phyloP scores from a whole-genome alignment of 53 echinoderm and acorn worm genomes.

The Luidia sarsii region DNA sequence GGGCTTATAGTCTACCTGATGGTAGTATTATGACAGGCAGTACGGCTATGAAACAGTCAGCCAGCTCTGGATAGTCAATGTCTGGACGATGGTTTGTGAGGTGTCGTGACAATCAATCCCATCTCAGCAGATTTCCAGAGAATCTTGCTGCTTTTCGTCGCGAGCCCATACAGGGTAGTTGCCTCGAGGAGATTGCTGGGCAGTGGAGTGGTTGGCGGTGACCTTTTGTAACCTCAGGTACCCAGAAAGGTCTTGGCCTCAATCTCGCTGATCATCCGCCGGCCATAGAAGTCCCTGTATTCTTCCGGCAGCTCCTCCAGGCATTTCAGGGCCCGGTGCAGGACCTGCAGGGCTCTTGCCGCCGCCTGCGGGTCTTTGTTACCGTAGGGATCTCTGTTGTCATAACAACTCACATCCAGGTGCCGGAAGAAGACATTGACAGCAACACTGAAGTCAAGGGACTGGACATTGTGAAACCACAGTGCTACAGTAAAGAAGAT shows the following conservation, averaged over 20 bases:
- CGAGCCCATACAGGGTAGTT: too few relatives aligned
- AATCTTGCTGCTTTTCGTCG: too few relatives aligned
- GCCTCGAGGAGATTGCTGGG: too few relatives aligned
- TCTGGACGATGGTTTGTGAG: too few relatives aligned
- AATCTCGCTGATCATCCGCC: conserved; percentile 88
- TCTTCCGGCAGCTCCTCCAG: conserved; percentile 88
- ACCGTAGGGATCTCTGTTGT: conserved; percentile 92
- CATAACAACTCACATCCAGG: conserved; percentile 76
- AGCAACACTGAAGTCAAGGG: conserved; percentile 90
- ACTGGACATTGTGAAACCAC: conserved; percentile 98
- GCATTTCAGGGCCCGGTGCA: conserved; percentile 80
- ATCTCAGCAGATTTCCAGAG: too few relatives aligned
- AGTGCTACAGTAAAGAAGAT: conserved; percentile 15
- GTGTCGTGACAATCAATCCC: too few relatives aligned
- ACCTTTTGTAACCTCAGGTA: too few relatives aligned
- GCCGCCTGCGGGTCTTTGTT: conserved; percentile 96
- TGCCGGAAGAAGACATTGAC: conserved; percentile 97
- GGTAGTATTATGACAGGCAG: too few relatives aligned
- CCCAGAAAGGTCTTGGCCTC: conserved; percentile 68
- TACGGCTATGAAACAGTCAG: too few relatives aligned
- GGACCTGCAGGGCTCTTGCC: conserved; percentile 84
- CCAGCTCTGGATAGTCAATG: too few relatives aligned
- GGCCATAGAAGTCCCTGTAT: conserved; percentile 95
- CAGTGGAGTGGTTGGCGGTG: too few relatives aligned
- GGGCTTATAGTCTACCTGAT: too few relatives aligned